These are phyloP conservation scores for Noctilio leporinus DNA, from an alignment of 2,113 vertebrate genomes.

Conservation along the genomic window DNA sequence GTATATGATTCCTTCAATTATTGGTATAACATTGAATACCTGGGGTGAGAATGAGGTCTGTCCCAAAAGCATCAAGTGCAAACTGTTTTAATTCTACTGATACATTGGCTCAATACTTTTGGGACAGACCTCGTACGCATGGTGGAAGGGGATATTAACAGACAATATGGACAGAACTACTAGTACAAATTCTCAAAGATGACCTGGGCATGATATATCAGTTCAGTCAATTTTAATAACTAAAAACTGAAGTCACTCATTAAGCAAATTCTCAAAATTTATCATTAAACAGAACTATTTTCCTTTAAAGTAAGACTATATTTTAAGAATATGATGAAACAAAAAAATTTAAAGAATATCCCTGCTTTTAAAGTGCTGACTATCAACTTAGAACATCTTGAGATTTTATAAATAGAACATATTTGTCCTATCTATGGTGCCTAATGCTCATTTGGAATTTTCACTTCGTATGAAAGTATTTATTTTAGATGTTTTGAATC, in stretches of 20 bases:
- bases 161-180: neutral
- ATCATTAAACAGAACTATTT: slow-evolving; percentile 32
- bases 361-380: neutral
- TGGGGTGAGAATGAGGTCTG: no score
- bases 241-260: neutral
- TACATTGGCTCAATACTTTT: no score
- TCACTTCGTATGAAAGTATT: slow-evolving; percentile 29
- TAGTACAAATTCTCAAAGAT: slow-evolving; percentile 17
- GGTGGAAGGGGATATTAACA: neutral
- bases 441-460: slow-evolving; percentile 40
- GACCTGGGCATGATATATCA: neutral
- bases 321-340: slow-evolving; percentile 30
- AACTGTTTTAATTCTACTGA: no score
- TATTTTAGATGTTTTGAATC: neutral
- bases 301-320: slow-evolving; percentile 10
- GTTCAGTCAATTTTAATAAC: neutral
- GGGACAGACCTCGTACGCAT: no score
- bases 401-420: slow-evolving; percentile 20
- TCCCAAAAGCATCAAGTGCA: no score
- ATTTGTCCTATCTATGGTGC: neutral
- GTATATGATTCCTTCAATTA: neutral
- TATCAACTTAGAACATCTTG: slow-evolving; percentile 4
- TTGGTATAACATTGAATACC: neutral
- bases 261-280: slow-evolving; percentile 21
- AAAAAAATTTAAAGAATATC: neutral